These are phyloP conservation scores for Sciurus carolinensis DNA, from an alignment of 2,797 vertebrate genomes.

Conservation along the genomic window DNA sequence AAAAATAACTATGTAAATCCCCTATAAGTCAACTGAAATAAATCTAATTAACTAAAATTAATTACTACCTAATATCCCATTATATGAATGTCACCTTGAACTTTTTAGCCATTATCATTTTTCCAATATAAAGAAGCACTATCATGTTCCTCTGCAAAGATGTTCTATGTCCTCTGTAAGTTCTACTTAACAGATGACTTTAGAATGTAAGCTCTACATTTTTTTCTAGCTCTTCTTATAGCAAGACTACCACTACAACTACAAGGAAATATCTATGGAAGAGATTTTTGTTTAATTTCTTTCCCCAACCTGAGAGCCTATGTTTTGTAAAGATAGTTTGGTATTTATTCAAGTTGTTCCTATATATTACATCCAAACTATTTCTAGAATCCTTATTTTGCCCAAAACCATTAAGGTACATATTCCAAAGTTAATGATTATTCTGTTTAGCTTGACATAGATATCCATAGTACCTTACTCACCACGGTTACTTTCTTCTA, in stretches of 20 bases:
- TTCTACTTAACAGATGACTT: background rate
- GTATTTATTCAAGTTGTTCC: background rate
- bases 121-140: background rate
- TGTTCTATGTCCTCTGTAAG: background rate
- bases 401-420: background rate
- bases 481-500: background rate
- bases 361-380: background rate
- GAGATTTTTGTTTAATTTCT: background rate
- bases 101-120: background rate
- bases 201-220: background rate
- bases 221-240: background rate
- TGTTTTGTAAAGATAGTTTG: background rate
- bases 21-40: background rate
- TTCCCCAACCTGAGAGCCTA: background rate
- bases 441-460: background rate
- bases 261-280: background rate
- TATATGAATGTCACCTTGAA: background rate
- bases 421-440: background rate
- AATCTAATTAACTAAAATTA: background rate
- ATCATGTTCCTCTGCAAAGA: background rate
- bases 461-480: background rate
- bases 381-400: background rate
- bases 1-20: background rate
- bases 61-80: background rate
- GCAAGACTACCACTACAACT: background rate